A percentile compares a stretch with the other conserved stretches of the same genome.
phyloP scores from a whole-genome alignment of 2,888 invertebrate genomes.

The Halictus quadricinctus region DNA sequence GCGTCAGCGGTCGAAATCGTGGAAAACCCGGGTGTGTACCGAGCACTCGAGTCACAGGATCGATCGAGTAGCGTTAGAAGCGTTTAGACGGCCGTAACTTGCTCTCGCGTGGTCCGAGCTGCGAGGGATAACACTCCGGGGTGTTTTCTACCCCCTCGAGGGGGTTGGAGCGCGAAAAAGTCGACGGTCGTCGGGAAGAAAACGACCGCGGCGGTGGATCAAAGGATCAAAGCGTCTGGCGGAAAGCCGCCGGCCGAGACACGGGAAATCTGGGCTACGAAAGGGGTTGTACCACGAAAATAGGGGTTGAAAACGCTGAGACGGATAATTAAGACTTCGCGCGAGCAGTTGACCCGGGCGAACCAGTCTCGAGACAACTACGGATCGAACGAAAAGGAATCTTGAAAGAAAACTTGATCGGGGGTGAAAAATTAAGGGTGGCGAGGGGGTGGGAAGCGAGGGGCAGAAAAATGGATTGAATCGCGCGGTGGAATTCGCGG shows the following conservation, averaged over 20 bases:
- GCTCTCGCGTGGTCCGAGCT: slow-evolving; percentile 28
- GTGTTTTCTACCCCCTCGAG: background rate
- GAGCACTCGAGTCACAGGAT: slow-evolving; percentile 55
- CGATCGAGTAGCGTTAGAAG: slow-evolving; percentile 47
- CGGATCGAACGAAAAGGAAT: background rate
- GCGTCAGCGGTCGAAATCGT: slow-evolving; percentile 16
- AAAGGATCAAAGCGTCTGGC: slow-evolving; percentile 29
- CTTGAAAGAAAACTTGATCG: slow-evolving; percentile 11
- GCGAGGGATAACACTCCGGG: slow-evolving; percentile 20
- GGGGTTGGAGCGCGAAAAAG: background rate
- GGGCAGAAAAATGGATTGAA: slow-evolving; percentile 26
- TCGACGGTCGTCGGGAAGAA: background rate
- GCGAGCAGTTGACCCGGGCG: background rate
- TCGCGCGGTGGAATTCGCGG: slow-evolving; percentile 16
- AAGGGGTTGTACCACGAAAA: background rate
- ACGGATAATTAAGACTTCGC: slow-evolving; percentile 20
- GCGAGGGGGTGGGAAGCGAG: too few relatives aligned
- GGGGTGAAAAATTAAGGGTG: background rate
- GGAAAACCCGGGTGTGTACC: slow-evolving; percentile 25
- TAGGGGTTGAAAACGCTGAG: background rate
- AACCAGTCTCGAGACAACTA: background rate
- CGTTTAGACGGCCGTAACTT: slow-evolving; percentile 47
- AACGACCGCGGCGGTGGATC: slow-evolving; percentile 26
- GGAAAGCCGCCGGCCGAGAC: background rate
- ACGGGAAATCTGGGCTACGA: slow-evolving; percentile 2